Percentiles rank a stretch among this genome's conserved stretches.
Evolutionary conservation across 1,140 invertebrate species (phyloP).

Genomic region (Gonioctena quinquepunctata): DNA sequence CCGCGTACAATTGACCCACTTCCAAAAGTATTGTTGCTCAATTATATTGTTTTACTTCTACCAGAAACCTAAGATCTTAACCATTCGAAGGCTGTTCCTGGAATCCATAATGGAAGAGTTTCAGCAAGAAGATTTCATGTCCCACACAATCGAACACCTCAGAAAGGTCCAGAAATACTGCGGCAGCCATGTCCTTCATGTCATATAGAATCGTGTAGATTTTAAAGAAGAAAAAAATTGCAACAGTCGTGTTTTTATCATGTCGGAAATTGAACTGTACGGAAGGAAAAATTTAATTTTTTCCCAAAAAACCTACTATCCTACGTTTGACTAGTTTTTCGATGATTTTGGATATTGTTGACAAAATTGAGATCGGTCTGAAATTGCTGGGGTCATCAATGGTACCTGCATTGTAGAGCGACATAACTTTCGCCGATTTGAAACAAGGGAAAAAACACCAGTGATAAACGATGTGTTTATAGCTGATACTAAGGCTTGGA

Average conservation of each 20-base stretch:
- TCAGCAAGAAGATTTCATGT: too few relatives aligned
- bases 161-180: too few relatives aligned
- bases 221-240: too few relatives aligned
- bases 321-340: background rate
- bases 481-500: background rate
- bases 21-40: too few relatives aligned
- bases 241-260: background rate
- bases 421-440: background rate
- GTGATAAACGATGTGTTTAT: background rate
- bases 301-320: background rate
- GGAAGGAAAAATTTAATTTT: background rate
- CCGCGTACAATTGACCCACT: too few relatives aligned
- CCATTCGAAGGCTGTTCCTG: too few relatives aligned
- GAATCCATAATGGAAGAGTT: too few relatives aligned
- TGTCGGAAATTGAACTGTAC: background rate
- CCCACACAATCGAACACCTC: too few relatives aligned
- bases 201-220: too few relatives aligned
- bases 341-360: background rate
- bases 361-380: background rate
- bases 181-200: too few relatives aligned
- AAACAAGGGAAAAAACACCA: background rate
- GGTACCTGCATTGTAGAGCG: background rate
- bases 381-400: constrained; percentile 1
- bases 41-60: too few relatives aligned
- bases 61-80: too few relatives aligned